These are phyloP conservation scores for Xenentodon cancila DNA, from an alignment of 2,797 vertebrate genomes.

Conservation along the genomic window DNA sequence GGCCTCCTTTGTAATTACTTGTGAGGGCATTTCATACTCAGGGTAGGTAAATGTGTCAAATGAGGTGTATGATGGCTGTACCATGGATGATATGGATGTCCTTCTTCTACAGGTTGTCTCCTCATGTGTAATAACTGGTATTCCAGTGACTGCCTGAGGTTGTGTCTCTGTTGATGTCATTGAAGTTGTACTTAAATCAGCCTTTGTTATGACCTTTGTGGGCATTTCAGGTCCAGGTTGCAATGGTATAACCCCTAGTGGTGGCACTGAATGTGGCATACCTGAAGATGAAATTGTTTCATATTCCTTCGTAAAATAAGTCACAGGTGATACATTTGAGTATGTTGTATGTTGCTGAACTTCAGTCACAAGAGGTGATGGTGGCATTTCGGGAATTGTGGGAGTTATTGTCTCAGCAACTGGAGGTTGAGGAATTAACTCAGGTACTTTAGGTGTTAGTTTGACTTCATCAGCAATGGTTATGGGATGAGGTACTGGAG, in stretches of 20 bases:
- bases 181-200: constrained; percentile 31
- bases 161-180: constrained; percentile 49
- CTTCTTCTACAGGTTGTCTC: constrained; percentile 61
- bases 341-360: constrained; percentile 45
- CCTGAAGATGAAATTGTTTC: constrained; percentile 27
- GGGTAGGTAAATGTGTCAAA: constrained; percentile 60
- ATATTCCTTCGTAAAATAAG: constrained; percentile 42
- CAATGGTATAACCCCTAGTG: constrained; percentile 47
- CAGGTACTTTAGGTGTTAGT: constrained; percentile 13
- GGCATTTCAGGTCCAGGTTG: constrained; percentile 51
- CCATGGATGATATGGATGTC: constrained; percentile 64
- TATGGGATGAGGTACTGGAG: constrained; percentile 22
- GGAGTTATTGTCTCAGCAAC: constrained; percentile 12
- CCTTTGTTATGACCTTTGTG: constrained; percentile 39
- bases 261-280: constrained; percentile 49
- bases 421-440: constrained; percentile 21
- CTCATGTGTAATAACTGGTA: constrained; percentile 62
- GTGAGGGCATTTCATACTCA: constrained; percentile 60
- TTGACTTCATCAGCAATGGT: constrained; percentile 23
- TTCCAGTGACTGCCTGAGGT: constrained; percentile 32
- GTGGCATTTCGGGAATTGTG: constrained; percentile 20
- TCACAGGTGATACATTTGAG: constrained; percentile 24
- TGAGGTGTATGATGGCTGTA: constrained; percentile 54
- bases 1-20: constrained; percentile 62
- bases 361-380: constrained; percentile 32